Percentiles rank a stretch among this genome's conserved stretches.
Evolutionary conservation across 2,113 vertebrate species (phyloP).

Genomic region (Hyla sarda): DNA sequence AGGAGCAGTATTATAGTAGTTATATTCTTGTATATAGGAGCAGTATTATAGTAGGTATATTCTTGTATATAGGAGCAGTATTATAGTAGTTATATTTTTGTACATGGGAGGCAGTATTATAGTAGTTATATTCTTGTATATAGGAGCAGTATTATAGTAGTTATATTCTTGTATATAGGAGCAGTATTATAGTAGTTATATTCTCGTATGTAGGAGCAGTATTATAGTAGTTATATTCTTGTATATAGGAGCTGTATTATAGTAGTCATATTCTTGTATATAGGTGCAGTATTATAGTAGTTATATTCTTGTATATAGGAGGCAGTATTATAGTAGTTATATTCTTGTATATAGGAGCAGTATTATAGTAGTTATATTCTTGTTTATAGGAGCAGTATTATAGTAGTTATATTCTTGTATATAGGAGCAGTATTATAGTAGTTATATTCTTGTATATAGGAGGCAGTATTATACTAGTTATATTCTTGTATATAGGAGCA

Average conservation of each 20-base stretch:
- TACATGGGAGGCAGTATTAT: neutral
- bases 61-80: neutral
- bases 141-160: neutral
- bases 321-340: neutral
- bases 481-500: neutral
- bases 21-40: neutral
- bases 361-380: no score
- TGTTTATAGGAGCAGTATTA: no score
- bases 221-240: no score
- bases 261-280: no score
- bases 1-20: neutral
- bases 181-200: slow-evolving; percentile 12
- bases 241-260: no score
- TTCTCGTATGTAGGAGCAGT: no score
- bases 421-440: slow-evolving; percentile 12
- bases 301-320: neutral
- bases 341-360: slow-evolving; percentile 5
- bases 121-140: slow-evolving; percentile 1
- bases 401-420: no score
- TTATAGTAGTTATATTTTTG: neutral
- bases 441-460: slow-evolving; percentile 12
- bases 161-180: slow-evolving; percentile 8
- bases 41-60: slow-evolving; percentile 18
- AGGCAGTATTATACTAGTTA: neutral
- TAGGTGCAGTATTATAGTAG: neutral